Percentiles rank a stretch among this genome's conserved stretches.
These are phyloP conservation scores for Corvus cornix DNA, from an alignment of 2,113 vertebrate species.

Conservation along the genomic window DNA sequence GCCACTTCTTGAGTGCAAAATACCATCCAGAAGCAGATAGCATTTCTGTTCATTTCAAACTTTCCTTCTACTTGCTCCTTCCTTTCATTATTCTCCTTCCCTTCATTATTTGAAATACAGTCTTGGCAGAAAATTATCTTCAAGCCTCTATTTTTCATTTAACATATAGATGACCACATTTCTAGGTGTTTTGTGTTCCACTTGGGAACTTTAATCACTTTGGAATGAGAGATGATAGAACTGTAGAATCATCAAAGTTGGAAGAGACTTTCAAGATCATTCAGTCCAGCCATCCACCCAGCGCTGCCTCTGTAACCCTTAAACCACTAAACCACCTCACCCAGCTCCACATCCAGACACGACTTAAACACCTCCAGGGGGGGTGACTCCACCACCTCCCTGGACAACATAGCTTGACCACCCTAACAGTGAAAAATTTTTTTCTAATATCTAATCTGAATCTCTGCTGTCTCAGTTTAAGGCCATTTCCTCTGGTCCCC, in stretches of 20 bases:
- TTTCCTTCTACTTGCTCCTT: not conserved
- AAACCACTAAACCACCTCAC: not conserved
- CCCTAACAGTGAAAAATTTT: not conserved
- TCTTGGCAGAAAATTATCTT: not conserved
- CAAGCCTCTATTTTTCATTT: not conserved
- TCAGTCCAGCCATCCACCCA: fast-evolving
- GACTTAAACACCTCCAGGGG: not conserved
- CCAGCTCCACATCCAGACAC: not conserved
- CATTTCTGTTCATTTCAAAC: not conserved
- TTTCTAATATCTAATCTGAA: not conserved
- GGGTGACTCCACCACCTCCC: not conserved
- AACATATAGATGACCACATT: not conserved
- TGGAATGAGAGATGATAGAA: not conserved
- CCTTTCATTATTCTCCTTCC: not conserved
- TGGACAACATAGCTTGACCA: not conserved
- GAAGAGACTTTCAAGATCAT: not conserved
- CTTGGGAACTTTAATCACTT: not conserved
- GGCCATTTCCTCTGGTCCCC: not conserved
- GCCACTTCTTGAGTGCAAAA: not conserved
- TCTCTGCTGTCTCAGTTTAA: not conserved
- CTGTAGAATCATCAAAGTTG: not conserved
- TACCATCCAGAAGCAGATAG: not conserved
- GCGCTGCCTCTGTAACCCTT: not conserved
- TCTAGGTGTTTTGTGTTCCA: not conserved
- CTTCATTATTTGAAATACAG: not conserved